Evolutionary conservation across 2,888 invertebrate species (phyloP), one percentile per base, ranked within the genome.

Genomic region (Chirona hameri): DNA sequence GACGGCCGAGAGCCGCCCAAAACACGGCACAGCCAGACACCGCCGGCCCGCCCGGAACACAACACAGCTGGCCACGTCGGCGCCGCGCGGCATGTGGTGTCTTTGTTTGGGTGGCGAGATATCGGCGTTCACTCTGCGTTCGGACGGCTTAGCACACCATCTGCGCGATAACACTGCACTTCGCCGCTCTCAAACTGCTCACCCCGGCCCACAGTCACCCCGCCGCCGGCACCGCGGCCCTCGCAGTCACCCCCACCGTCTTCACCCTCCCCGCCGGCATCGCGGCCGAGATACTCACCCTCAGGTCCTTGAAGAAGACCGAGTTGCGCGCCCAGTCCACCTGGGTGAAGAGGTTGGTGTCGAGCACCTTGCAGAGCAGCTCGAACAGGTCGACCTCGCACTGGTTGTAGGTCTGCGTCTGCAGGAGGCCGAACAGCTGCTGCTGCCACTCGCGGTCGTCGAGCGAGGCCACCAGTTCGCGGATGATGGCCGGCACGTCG

Each of bases 311-410:
- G 92, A 98, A 99, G 92, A 97, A 98, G 88, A 95, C 93, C 87
- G 98, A 97, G 90, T 97, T 97, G 88, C 98, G 91, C 89, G 98
- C 98, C 98, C 98, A 99, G 90, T 98, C 98, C 88, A 99, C 98
- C 91, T 98, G 97, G 86, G 97, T 95, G 91, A 98, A 98, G 86
- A 99, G 92, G 90, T 97, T 96, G 92, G 98, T 98, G 91, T 99
- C 98, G 89, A 98, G 93, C 90, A 98, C 96, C 93, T 98, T 97
- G 92, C 98, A 98, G 94, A 98, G 95, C 88, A 97, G 92, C 91
- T 97, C 95, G 90, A 98, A 97, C 88, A 97, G 92, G 91, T 98
- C 97, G 89, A 98, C 97, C 90, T 97, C 96, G 90, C 96, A 96
- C 91, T 97, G 97, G 91, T 97, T 97, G 91, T 97, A 97, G 87